These are phyloP conservation scores for Enteromius afrohamiltoni DNA, from an alignment of 2,797 vertebrate species.

Conservation along the genomic window DNA sequence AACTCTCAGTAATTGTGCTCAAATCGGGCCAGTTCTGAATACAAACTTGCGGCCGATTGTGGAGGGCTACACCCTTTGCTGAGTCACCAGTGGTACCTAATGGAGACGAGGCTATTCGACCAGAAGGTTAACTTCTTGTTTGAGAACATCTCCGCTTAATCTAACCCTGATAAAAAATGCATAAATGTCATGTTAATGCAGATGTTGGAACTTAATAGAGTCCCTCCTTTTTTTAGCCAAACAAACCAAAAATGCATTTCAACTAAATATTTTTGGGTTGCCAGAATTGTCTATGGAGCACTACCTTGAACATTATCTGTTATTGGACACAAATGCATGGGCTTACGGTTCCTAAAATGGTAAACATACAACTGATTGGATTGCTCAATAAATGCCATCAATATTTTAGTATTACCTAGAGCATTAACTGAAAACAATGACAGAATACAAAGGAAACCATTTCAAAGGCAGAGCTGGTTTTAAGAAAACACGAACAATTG, in stretches of 20 bases:
- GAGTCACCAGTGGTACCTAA: neutral
- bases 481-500: too few species aligned
- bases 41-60: neutral
- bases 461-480: neutral
- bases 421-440: neutral
- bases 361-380: neutral
- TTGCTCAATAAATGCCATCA: neutral
- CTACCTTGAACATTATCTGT: too few species aligned
- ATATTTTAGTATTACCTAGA: neutral
- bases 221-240: too few species aligned
- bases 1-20: conserved; percentile 16
- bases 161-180: too few species aligned
- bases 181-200: too few species aligned
- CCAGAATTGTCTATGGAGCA: neutral
- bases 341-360: too few species aligned
- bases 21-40: conserved; percentile 15
- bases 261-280: neutral
- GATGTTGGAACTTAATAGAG: too few species aligned
- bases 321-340: too few species aligned
- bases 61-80: conserved; percentile 8
- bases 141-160: neutral
- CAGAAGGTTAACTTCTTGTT: neutral
- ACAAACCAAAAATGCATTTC: neutral
- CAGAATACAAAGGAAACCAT: neutral
- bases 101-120: neutral